Evolutionary conservation across 2,797 vertebrate genomes (phyloP).

Genomic region (Acanthurus tractus): DNA sequence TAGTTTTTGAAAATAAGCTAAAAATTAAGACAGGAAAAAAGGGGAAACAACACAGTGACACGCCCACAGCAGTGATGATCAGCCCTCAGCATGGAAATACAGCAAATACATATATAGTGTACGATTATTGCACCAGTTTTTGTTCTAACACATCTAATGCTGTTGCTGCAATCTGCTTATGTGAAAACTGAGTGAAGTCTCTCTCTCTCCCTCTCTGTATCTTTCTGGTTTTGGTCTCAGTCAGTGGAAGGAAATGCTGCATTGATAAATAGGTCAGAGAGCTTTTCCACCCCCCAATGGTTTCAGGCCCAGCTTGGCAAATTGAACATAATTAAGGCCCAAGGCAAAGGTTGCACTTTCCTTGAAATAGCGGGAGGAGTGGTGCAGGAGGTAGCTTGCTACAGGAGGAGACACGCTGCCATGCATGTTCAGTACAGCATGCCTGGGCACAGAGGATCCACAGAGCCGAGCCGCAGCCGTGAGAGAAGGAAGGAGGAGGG

Average conservation of each 20-base stretch:
- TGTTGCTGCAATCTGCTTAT: conserved; percentile 36
- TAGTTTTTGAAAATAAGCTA: background rate
- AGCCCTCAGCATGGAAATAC: conserved; percentile 13
- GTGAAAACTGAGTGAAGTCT: conserved; percentile 57
- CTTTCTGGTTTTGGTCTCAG: conserved; percentile 70
- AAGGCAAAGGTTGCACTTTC: conserved; percentile 90
- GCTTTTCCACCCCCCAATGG: conserved; percentile 86
- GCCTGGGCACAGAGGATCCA: conserved; percentile 65
- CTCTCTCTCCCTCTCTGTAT: conserved; percentile 43
- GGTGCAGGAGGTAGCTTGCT: conserved; percentile 74
- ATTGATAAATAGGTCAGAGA: conserved; percentile 91
- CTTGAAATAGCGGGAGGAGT: conserved; percentile 84
- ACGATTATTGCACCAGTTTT: conserved; percentile 20
- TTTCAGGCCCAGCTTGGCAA: conserved; percentile 89
- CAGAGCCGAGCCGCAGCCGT: conserved; percentile 40
- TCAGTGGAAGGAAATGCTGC: conserved; percentile 82
- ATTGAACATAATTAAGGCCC: conserved; percentile 91
- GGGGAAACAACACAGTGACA: background rate
- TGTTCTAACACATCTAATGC: conserved; percentile 18
- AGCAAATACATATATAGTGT: conserved; percentile 19
- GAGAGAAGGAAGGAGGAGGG: conserved; percentile 31
- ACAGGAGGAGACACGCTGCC: conserved; percentile 68
- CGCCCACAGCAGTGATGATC: background rate
- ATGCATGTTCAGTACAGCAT: conserved; percentile 75
- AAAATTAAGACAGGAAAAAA: background rate